A percentile compares a stretch with the other conserved stretches of the same genome.
Evolutionary conservation across 2,888 invertebrate species (phyloP).

Genomic region (Metopia argyrocephala): DNA sequence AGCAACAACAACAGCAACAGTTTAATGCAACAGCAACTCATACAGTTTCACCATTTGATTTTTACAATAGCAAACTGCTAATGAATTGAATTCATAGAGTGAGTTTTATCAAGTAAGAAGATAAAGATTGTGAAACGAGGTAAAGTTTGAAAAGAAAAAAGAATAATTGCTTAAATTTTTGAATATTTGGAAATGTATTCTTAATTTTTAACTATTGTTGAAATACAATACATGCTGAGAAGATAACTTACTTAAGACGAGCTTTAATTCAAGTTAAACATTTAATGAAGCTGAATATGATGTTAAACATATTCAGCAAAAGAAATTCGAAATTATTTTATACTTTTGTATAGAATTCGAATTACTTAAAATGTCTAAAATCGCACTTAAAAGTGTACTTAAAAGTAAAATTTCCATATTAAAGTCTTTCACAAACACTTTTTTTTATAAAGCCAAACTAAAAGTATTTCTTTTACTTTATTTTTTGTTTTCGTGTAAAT

Average conservation of each 20-base stretch:
- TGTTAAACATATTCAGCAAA: background rate
- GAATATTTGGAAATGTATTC: no score
- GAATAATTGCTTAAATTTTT: no score
- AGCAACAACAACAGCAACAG: conserved; percentile 58
- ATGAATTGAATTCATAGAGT: conserved; percentile 65
- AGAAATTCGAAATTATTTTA: background rate
- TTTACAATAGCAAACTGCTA: conserved; percentile 69
- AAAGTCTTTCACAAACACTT: background rate
- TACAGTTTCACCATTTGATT: conserved; percentile 56
- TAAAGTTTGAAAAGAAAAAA: background rate
- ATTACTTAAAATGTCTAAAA: conserved; percentile 57
- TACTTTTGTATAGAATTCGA: background rate
- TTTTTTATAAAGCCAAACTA: background rate
- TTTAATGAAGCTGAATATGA: background rate
- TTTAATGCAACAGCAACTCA: conserved; percentile 62
- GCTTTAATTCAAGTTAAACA: background rate
- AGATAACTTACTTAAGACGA: no score
- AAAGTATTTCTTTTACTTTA: conserved; percentile 3
- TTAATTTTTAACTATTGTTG: no score
- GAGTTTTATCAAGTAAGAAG: no score
- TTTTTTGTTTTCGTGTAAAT: background rate
- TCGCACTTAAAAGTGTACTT: conserved; percentile 75
- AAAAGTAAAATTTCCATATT: conserved; percentile 43
- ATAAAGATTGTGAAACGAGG: no score
- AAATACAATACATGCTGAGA: no score